phyloP scores from a whole-genome alignment of 2,797 vertebrate species.

The Hydrophis major region DNA sequence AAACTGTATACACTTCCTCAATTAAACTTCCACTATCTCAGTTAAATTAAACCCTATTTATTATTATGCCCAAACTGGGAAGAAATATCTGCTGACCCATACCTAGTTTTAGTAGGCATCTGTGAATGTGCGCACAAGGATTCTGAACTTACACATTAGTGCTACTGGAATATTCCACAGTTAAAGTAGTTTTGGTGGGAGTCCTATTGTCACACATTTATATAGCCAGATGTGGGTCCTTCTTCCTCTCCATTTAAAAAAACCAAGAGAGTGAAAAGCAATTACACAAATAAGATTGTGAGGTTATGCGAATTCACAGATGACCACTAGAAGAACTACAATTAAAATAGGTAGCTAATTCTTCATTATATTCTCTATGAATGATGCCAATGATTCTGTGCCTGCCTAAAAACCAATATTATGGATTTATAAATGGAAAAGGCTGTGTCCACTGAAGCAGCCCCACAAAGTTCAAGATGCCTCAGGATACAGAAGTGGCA shows the following conservation, averaged over 20 bases:
- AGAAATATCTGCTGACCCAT: neutral
- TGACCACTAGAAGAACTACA: neutral
- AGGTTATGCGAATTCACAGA: neutral
- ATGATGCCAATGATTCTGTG: neutral
- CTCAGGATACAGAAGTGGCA: neutral
- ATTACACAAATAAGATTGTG: neutral
- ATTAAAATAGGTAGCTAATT: neutral
- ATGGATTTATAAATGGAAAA: neutral
- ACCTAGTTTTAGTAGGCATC: neutral
- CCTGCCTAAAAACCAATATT: neutral
- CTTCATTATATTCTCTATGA: neutral
- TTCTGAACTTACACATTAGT: neutral
- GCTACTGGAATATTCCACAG: neutral
- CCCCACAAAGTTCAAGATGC: neutral
- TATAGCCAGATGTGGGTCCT: neutral
- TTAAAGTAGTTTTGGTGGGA: neutral
- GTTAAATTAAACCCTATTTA: neutral
- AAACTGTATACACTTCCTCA: neutral
- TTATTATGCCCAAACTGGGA: neutral
- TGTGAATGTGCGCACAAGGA: neutral
- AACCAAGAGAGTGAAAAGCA: neutral
- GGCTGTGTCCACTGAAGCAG: neutral
- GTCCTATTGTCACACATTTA: neutral
- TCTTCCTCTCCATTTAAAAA: neutral
- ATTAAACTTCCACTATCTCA: neutral